Conservation (phyloP, 2,888 invertebrate species). For the Margaritifera margaritifera region DNA sequence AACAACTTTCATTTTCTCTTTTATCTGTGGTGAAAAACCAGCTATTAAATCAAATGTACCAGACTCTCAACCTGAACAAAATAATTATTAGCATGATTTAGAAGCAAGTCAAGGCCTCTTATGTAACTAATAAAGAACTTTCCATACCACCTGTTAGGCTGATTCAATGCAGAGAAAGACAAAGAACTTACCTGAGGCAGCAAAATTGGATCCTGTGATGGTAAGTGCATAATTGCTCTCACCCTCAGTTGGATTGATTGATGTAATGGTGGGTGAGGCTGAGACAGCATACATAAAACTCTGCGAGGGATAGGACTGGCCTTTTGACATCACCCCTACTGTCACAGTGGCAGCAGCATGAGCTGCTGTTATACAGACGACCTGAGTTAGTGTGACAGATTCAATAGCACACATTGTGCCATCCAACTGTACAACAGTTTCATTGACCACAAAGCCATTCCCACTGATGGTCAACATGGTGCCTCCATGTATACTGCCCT, state of each 20-base stretch:
- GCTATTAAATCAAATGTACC: too few relatives aligned
- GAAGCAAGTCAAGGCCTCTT: too few relatives aligned
- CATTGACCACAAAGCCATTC: slow-evolving; percentile 37
- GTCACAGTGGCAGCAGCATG: slow-evolving; percentile 36
- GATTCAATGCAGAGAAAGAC: too few relatives aligned
- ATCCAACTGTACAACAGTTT: slow-evolving; percentile 43
- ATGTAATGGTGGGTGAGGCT: slow-evolving; percentile 42
- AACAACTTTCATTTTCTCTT: too few relatives aligned
- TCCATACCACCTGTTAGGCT: too few relatives aligned
- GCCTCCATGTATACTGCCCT: slow-evolving; percentile 52
- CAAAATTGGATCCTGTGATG: slow-evolving; percentile 34
- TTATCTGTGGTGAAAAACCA: too few relatives aligned
- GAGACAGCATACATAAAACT: slow-evolving; percentile 35
- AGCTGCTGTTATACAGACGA: slow-evolving; percentile 43
- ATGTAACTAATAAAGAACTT: too few relatives aligned
- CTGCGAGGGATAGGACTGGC: slow-evolving; percentile 31
- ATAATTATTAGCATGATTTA: too few relatives aligned
- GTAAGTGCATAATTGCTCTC: slow-evolving; percentile 40
- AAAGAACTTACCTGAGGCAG: too few relatives aligned
- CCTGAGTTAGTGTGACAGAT: slow-evolving; percentile 34
- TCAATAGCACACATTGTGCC: slow-evolving; percentile 39
- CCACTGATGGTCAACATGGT: slow-evolving; percentile 42
- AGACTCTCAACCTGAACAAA: too few relatives aligned
- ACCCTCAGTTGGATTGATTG: slow-evolving; percentile 41
- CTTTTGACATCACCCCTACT: slow-evolving; percentile 45